phyloP scores from a whole-genome alignment of 2,888 invertebrate species.

The Rhyacophila evoluta region DNA sequence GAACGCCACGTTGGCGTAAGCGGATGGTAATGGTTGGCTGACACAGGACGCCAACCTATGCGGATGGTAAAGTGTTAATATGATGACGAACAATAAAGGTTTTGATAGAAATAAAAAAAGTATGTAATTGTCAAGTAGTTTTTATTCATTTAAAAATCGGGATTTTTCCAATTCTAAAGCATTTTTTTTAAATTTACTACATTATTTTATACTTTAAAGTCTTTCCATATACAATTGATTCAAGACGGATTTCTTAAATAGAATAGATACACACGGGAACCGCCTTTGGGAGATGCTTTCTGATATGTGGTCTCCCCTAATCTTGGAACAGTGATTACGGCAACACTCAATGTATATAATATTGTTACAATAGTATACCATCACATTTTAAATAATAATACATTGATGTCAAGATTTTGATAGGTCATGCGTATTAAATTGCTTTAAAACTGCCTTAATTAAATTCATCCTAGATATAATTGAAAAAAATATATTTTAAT shows the following conservation, averaged over 20 bases:
- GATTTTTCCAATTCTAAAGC: slow-evolving; percentile 52
- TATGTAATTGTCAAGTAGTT: slow-evolving; percentile 41
- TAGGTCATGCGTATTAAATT: neutral
- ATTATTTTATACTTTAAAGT: slow-evolving; percentile 46
- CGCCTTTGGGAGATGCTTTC: slow-evolving; percentile 35
- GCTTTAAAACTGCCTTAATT: no score
- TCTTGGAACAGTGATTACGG: slow-evolving; percentile 3
- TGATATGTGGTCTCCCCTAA: slow-evolving; percentile 40
- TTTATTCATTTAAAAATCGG: slow-evolving; percentile 53
- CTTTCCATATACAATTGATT: slow-evolving; percentile 52
- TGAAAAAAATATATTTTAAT: no score
- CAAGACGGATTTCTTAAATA: slow-evolving; percentile 52
- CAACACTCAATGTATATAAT: neutral
- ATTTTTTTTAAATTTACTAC: slow-evolving; percentile 50
- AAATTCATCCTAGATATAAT: no score
- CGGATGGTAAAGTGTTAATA: no score
- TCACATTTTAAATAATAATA: neutral
- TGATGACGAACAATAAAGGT: no score
- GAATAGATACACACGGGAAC: slow-evolving; percentile 42
- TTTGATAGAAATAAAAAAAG: neutral
- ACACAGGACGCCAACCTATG: no score
- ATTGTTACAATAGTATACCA: neutral
- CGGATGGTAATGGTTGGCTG: no score
- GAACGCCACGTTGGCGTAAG: no score
- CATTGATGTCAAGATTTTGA: neutral